Evolutionary conservation across 2,888 invertebrate genomes (phyloP), one percentile per base, ranked within the genome.

Genomic region (Alentia gelatinosa): DNA sequence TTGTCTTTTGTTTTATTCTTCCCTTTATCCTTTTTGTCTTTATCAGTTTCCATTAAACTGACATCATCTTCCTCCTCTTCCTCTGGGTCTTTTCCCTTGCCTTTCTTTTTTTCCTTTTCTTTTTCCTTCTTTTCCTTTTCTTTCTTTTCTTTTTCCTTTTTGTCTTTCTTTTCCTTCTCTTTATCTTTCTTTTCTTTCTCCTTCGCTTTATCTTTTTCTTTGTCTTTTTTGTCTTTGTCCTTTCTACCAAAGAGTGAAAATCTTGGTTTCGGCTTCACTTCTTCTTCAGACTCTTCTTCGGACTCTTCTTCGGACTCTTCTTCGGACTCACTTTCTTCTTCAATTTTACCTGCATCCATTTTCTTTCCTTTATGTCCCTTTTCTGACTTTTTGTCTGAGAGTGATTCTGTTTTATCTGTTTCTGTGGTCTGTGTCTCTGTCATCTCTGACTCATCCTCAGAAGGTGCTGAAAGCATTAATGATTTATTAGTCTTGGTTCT

Each of bases 251-350:
- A 83, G 9, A 83, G 30, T 5, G 40, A 83, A 15, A 83, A 83
- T 83, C 30, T 30, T 23, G 39, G 15, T 40, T 83, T 40, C 12
- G n/a, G n/a, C 83, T 83, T 40, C 9, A 26, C 83, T 83, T 89
- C 56, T 26, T 89, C 89, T 12, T 89, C 89, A n/a, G 39, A 39
- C 33, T 40, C 89, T 74, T 89, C 89, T 39, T 89, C 89, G 15
- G 50, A 50, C 35, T 89, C 56, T 30, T 89, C 89, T 19, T 89
- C 89, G 26, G 39, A 30, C 74, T 40, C 74, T 89, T 89, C 89
- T 39, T 89, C 89, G 30, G 12, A n/a, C 74, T 74, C 4, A 74
- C 74, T 74, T 33, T 33, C 26, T 26, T 74, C 47, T n/a, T 12
- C 47, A 47, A 47, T 74, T 19, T 74, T 74, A 33, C 30, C 50